Conservation (phyloP, 2,797 vertebrate genomes). For the Liasis olivaceus region DNA sequence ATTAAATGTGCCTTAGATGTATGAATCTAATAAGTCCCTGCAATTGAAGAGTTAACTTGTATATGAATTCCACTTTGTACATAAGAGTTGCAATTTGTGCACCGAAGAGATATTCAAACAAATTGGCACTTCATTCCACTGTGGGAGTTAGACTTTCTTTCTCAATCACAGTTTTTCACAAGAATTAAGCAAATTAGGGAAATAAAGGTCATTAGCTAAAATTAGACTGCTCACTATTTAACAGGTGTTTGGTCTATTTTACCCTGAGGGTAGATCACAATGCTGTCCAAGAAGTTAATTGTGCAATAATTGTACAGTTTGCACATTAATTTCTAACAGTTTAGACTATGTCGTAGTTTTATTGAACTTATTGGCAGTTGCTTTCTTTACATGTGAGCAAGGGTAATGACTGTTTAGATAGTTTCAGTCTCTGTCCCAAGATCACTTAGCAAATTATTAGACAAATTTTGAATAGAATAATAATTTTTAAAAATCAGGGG, state of each 20-base stretch:
- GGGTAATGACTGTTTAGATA: constrained; percentile 17
- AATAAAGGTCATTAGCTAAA: constrained; percentile 60
- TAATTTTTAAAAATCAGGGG: constrained; percentile 16
- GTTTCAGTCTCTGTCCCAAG: constrained; percentile 11
- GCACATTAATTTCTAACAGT: constrained; percentile 56
- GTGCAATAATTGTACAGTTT: constrained; percentile 55
- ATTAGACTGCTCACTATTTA: constrained; percentile 64
- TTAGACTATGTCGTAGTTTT: constrained; percentile 39
- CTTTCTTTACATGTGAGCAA: constrained; percentile 35
- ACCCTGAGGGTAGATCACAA: constrained; percentile 51
- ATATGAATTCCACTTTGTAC: constrained; percentile 44
- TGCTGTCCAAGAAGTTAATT: constrained; percentile 63
- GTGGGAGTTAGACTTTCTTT: constrained; percentile 61
- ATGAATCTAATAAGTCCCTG: constrained; percentile 19
- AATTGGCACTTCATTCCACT: constrained; percentile 57
- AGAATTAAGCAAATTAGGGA: constrained; percentile 61
- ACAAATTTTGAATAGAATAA: neutral
- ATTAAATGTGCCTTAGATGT: neutral
- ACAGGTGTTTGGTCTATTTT: constrained; percentile 66
- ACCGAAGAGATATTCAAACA: constrained; percentile 50
- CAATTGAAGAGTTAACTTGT: constrained; percentile 37
- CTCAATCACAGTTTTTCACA: constrained; percentile 48
- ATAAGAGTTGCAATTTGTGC: neutral
- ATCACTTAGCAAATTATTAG: constrained; percentile 25
- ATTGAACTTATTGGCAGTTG: constrained; percentile 44